Conservation (phyloP, 2,888 invertebrate genomes). For the Patella depressa region DNA sequence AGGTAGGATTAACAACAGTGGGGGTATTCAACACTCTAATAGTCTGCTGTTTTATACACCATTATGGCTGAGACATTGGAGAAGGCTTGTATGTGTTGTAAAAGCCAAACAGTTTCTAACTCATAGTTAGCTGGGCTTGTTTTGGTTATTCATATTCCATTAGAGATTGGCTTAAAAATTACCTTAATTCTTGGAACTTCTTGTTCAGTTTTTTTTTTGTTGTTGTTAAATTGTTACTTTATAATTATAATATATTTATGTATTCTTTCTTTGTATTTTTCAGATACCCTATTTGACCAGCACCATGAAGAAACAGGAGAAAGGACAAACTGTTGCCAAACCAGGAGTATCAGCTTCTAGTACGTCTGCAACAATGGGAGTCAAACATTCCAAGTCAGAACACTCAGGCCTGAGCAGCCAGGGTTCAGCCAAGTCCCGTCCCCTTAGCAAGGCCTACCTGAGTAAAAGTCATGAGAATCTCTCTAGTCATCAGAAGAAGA, state of each 20-base stretch:
- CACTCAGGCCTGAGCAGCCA: conserved; percentile 44
- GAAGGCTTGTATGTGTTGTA: too few species aligned
- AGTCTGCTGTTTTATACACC: too few species aligned
- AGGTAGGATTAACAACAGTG: too few species aligned
- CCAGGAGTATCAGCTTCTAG: background rate
- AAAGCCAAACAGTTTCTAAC: too few species aligned
- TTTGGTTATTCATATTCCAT: too few species aligned
- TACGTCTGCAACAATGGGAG: conserved; percentile 35
- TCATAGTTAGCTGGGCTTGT: too few species aligned
- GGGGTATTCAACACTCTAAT: too few species aligned
- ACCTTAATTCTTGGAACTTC: too few species aligned
- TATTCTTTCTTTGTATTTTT: background rate
- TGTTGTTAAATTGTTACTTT: background rate
- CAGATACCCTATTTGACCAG: conserved; percentile 18
- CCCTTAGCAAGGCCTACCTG: conserved; percentile 59
- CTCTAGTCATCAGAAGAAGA: conserved; percentile 57
- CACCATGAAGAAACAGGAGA: conserved; percentile 38
- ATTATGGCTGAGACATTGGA: too few species aligned
- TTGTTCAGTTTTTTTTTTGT: background rate
- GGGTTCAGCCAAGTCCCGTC: conserved; percentile 39
- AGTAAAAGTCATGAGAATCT: conserved; percentile 69
- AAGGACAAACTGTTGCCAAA: conserved; percentile 8
- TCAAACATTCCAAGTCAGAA: conserved; percentile 61
- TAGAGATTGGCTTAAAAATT: too few species aligned
- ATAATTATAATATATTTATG: background rate